A percentile compares a stretch with the other conserved stretches of the same genome.
These are phyloP conservation scores for Drosophila hydei DNA, from an alignment of 1,140 invertebrate species.

Conservation along the genomic window DNA sequence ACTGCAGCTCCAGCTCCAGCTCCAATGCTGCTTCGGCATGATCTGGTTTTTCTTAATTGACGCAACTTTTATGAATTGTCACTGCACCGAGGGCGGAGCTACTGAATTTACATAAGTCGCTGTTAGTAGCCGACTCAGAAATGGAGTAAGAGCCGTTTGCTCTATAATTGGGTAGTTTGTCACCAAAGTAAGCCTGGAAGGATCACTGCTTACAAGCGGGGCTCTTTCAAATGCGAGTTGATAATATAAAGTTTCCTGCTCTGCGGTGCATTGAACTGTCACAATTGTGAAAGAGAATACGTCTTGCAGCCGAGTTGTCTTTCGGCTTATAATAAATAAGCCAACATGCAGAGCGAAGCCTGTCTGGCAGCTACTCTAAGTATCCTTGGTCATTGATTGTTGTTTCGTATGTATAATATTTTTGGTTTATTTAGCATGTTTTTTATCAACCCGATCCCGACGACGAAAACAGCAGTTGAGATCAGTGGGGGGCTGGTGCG, in stretches of 20 bases:
- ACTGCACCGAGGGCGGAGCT: conserved; percentile 49
- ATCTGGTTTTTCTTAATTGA: conserved; percentile 77
- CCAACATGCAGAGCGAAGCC: background rate
- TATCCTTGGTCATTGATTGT: conserved; percentile 44
- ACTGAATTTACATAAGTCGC: conserved; percentile 46
- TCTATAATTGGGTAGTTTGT: conserved; percentile 78
- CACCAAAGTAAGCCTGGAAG: conserved; percentile 9
- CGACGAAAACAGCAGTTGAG: conserved; percentile 16
- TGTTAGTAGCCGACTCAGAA: conserved; percentile 9
- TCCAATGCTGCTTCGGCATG: conserved; percentile 9
- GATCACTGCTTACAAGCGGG: background rate
- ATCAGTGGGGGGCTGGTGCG: conserved; percentile 30
- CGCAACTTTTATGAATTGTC: conserved; percentile 67
- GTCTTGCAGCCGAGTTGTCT: conserved; percentile 49
- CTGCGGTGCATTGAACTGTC: conserved; percentile 52
- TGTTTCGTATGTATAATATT: conserved; percentile 60
- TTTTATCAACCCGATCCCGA: conserved; percentile 44
- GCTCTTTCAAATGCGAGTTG: background rate
- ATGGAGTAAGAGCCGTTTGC: conserved; percentile 48
- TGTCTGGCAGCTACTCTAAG: background rate
- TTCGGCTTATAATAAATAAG: conserved; percentile 30
- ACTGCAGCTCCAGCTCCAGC: background rate
- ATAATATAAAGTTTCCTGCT: conserved; percentile 9
- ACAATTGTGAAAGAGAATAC: conserved; percentile 61
- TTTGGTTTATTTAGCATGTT: conserved; percentile 70